phyloP scores from a whole-genome alignment of 2,113 vertebrate species.

The Entelurus aequoreus region DNA sequence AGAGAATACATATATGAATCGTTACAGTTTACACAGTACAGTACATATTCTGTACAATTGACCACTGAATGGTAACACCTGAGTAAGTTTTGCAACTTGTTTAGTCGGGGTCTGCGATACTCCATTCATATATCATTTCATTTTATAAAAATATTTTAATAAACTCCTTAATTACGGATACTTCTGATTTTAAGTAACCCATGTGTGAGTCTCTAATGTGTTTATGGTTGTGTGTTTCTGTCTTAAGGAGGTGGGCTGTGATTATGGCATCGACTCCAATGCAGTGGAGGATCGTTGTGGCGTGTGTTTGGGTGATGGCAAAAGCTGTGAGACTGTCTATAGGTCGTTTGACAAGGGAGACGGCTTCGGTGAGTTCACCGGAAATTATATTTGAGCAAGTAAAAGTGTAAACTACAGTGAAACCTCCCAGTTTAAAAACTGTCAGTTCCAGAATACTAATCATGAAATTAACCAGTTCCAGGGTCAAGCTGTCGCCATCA shows the following conservation, averaged over 20 bases:
- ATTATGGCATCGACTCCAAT: slow-evolving; percentile 90
- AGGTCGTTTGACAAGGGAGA: slow-evolving; percentile 82
- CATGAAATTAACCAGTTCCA: too few species aligned
- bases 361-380: slow-evolving; percentile 80
- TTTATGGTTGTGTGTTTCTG: slow-evolving; percentile 21
- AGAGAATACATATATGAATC: too few species aligned
- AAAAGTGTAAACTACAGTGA: slow-evolving; percentile 6
- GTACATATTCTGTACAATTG: too few species aligned
- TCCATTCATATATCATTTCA: too few species aligned
- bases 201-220: slow-evolving; percentile 6
- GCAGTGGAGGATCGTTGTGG: slow-evolving; percentile 92
- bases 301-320: slow-evolving; percentile 88
- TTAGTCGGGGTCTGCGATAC: too few species aligned
- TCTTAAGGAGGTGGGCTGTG: slow-evolving; percentile 86
- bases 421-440: not conserved
- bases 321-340: slow-evolving; percentile 82
- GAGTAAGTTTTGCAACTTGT: too few species aligned
- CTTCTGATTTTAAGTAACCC: not conserved
- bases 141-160: too few species aligned
- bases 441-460: too few species aligned
- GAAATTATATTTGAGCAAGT: slow-evolving; percentile 4
- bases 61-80: too few species aligned
- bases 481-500: too few species aligned
- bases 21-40: too few species aligned
- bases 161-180: too few species aligned